These are phyloP conservation scores for Andricus grossulariae DNA, from an alignment of 1,140 invertebrate species.

Conservation along the genomic window DNA sequence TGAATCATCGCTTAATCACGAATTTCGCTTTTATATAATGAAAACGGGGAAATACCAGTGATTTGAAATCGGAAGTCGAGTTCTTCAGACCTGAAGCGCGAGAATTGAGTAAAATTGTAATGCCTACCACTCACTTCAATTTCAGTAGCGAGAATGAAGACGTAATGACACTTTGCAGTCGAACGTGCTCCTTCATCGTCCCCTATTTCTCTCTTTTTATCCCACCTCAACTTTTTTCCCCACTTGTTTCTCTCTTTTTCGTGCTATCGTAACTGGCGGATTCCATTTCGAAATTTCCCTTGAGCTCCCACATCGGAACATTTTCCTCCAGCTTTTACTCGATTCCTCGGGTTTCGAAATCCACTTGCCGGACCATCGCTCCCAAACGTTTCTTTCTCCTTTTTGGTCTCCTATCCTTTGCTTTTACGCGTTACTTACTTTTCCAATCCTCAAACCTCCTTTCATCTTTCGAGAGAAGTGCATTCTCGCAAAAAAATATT, in stretches of 20 bases:
- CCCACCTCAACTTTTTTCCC: background rate
- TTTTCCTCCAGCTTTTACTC: conserved; percentile 11
- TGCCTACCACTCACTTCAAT: conserved; percentile 15
- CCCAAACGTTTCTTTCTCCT: background rate
- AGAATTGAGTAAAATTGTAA: conserved; percentile 25
- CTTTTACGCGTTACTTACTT: conserved; percentile 19
- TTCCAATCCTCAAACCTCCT: background rate
- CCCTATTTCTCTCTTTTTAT: background rate
- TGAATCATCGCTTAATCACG: background rate
- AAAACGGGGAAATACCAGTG: conserved; percentile 11
- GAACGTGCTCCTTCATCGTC: conserved; percentile 9
- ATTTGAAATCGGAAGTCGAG: conserved; percentile 25
- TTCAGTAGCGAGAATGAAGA: conserved; percentile 28
- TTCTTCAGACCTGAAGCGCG: conserved; percentile 6
- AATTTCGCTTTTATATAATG: background rate
- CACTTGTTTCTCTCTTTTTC: background rate
- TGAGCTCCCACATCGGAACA: conserved; percentile 19
- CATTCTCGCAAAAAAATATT: conserved; percentile 5
- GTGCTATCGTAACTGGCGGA: conserved; percentile 16
- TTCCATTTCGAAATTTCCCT: conserved; percentile 30
- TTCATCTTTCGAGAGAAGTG: conserved; percentile 8
- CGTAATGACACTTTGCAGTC: conserved; percentile 26
- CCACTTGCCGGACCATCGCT: conserved; percentile 28
- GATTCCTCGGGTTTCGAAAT: conserved; percentile 23
- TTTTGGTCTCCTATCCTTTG: background rate